A percentile compares a stretch with the other conserved stretches of the same genome.
phyloP scores from a whole-genome alignment of 2,113 vertebrate species.

The Caranx ignobilis region DNA sequence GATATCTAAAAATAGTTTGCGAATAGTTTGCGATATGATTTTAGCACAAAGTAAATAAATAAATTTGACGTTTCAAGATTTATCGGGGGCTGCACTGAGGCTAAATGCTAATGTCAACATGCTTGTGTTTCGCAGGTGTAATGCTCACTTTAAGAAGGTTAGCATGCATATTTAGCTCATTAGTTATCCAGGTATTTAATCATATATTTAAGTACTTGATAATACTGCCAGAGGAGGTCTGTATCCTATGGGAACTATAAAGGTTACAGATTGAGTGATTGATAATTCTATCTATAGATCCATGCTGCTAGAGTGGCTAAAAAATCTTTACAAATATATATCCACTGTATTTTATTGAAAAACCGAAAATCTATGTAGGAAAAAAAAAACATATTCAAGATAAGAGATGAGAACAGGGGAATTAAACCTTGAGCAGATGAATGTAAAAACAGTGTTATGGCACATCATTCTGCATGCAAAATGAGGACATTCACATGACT shows the following conservation, averaged over 20 bases:
- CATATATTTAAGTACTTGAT: too few species aligned
- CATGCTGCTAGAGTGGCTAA: too few species aligned
- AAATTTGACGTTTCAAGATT: too few species aligned
- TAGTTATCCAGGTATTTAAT: not conserved
- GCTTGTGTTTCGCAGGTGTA: not conserved
- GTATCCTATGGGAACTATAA: too few species aligned
- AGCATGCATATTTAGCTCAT: not conserved
- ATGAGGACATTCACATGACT: not conserved
- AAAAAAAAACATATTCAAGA: not conserved
- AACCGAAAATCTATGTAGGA: too few species aligned
- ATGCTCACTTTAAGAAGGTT: not conserved
- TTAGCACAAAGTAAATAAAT: not conserved
- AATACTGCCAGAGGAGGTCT: too few species aligned
- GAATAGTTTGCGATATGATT: not conserved
- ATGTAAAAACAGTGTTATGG: not conserved
- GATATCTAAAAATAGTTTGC: constrained; percentile 1
- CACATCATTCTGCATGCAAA: not conserved
- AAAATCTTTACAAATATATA: too few species aligned
- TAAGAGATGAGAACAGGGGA: too few species aligned
- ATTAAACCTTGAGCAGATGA: not conserved
- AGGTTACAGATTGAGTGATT: not conserved
- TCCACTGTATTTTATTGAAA: not conserved
- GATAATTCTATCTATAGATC: not conserved
- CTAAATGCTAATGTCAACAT: not conserved
- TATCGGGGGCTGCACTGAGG: not conserved